A percentile compares a stretch with the other conserved stretches of the same genome.
These are phyloP conservation scores for Crepidodera aurea DNA, from an alignment of 2,888 invertebrate species.

Conservation along the genomic window DNA sequence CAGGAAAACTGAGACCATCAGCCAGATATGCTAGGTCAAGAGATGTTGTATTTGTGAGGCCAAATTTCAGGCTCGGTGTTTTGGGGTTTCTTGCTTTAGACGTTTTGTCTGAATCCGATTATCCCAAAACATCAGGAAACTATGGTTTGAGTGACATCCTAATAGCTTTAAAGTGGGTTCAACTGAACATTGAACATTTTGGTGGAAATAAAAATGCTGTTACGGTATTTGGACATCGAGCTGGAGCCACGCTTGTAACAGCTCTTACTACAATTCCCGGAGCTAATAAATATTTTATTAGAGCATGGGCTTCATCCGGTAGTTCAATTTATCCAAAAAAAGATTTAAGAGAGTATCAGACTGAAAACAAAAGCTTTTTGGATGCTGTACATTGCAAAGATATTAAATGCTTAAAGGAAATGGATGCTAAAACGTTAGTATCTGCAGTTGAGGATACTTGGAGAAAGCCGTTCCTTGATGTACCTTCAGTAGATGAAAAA, in stretches of 20 bases:
- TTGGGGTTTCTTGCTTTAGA: conserved; percentile 82
- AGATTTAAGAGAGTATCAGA: conserved; percentile 68
- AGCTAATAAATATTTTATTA: conserved; percentile 72
- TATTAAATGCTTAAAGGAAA: conserved; percentile 67
- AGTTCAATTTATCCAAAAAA: conserved; percentile 77
- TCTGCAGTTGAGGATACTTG: conserved; percentile 77
- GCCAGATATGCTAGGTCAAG: conserved; percentile 76
- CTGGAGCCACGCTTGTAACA: conserved; percentile 82
- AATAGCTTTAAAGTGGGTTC: conserved; percentile 80
- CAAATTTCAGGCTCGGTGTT: conserved; percentile 75
- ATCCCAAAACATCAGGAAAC: conserved; percentile 83
- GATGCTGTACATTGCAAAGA: conserved; percentile 62
- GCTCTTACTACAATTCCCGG: conserved; percentile 70
- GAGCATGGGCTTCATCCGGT: conserved; percentile 83
- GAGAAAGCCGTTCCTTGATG: conserved; percentile 68
- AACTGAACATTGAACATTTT: conserved; percentile 82
- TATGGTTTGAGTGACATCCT: conserved; percentile 85
- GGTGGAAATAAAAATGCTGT: conserved; percentile 82
- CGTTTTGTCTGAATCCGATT: conserved; percentile 71
- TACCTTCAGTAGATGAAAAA: conserved; percentile 66
- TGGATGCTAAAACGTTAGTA: conserved; percentile 68
- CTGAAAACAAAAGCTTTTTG: conserved; percentile 69
- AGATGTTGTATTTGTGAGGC: conserved; percentile 85
- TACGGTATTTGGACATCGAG: conserved; percentile 84
- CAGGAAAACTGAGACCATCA: conserved; percentile 76